Conservation (phyloP, 2,888 invertebrate genomes). For the Dione vanillae region DNA sequence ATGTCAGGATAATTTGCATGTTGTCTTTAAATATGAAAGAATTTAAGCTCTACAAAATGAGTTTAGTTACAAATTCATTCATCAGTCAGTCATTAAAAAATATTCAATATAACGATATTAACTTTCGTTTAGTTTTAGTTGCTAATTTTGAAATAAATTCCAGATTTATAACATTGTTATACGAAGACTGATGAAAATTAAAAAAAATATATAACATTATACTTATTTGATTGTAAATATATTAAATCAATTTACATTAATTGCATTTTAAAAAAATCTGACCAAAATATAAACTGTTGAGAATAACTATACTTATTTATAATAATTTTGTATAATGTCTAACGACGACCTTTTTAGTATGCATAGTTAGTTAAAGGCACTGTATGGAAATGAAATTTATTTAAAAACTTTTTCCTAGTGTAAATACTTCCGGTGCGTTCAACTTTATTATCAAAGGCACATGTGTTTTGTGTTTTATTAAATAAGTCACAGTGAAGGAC, state of each 20-base stretch:
- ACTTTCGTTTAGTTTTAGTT: no score
- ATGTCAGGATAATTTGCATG: background rate
- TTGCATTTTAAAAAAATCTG: background rate
- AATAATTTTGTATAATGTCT: background rate
- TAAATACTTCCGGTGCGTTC: slow-evolving; percentile 39
- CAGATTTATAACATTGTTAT: no score
- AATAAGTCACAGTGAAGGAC: no score
- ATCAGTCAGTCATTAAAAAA: no score
- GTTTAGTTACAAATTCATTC: no score
- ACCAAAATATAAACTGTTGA: background rate
- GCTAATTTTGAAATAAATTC: no score
- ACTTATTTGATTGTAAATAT: no score
- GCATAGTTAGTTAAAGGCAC: background rate
- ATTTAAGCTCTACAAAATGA: no score
- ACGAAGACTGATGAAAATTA: no score
- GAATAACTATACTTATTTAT: background rate
- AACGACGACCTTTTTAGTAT: slow-evolving; percentile 1
- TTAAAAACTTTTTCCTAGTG: slow-evolving; percentile 26
- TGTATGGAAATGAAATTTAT: slow-evolving; percentile 25
- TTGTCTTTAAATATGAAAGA: background rate
- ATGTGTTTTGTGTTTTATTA: background rate
- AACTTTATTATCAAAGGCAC: slow-evolving; percentile 33
- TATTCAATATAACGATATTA: no score
- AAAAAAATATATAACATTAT: no score
- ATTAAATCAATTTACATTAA: no score